Evolutionary conservation across 1,140 invertebrate genomes (phyloP).

Genomic region (Penaeus indicus): DNA sequence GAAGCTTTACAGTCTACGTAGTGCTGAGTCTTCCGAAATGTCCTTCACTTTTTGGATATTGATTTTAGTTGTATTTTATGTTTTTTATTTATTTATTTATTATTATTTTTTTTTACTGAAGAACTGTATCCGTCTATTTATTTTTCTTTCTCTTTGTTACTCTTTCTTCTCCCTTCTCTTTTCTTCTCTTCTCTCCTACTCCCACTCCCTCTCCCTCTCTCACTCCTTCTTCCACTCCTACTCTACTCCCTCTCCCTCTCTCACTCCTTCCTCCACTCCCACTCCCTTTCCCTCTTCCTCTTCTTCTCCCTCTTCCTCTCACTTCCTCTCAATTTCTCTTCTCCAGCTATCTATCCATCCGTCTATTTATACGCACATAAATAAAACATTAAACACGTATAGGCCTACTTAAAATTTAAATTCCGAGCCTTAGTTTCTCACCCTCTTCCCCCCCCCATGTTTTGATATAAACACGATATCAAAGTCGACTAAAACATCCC

Average conservation of each 20-base stretch:
- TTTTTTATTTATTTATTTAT: too few relatives aligned
- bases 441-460: too few relatives aligned
- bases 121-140: not conserved
- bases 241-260: not conserved
- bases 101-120: not conserved
- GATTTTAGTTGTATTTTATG: too few relatives aligned
- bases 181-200: not conserved
- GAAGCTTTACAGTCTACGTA: too few relatives aligned
- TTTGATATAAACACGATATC: too few relatives aligned
- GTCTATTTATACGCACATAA: not conserved
- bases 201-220: slow-evolving; percentile 10
- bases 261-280: not conserved
- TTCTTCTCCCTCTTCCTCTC: not conserved
- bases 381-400: not conserved
- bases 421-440: too few relatives aligned
- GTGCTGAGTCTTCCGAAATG: too few relatives aligned
- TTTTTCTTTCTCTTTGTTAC: not conserved
- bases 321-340: too few relatives aligned
- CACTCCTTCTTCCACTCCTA: not conserved
- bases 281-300: not conserved
- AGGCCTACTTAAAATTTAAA: not conserved
- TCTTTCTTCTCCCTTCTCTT: not conserved
- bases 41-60: too few relatives aligned
- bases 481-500: too few relatives aligned
- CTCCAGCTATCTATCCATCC: too few relatives aligned